Evolutionary conservation across 2,888 invertebrate genomes (phyloP), one percentile per base, ranked within the genome.

Genomic region (Caenorhabditis virilis): DNA sequence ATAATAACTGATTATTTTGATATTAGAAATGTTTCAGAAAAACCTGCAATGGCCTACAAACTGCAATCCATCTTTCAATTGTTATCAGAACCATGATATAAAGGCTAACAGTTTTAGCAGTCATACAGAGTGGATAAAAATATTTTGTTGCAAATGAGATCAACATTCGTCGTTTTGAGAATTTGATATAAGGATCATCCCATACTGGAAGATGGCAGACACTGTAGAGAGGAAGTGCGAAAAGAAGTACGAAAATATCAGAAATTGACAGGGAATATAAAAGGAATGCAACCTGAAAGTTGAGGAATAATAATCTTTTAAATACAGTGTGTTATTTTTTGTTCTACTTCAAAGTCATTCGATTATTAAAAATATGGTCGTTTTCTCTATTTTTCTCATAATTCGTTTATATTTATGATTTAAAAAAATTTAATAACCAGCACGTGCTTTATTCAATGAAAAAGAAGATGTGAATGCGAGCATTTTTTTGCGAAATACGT

Each of bases 111-210:
- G 66, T 66, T 23, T 66, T 60, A 2, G 66, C 66, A 36, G 33
- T 66, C 66, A 66, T 66, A 30, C 61, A 60, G 16, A 66, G 16
- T 13, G 66, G 66, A 47, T 66, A 66, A 53, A 61, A 56, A 20
- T 46, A 57, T 23, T 60, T 61, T 1, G 50, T 53, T 3, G 53
- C 43, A 18, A 60, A 45, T 2, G 60, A 59, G 4, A 64, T 45
- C n/a, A 54, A 41, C 35, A 51, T 30, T 5, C 63, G 53, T 22
- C 57, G 57, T 16, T 25, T 53, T 9, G 63, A 63, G 27, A 42
- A 57, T 20, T 53, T 42, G 3, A 26, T 25, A 4, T 47, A 53
- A 1, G 50, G 49, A 30, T 63, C 48, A 13, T 63, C 63, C 63
- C 65, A 65, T 13, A 64, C 51, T 3, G 65, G 60, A 2, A 65